phyloP scores from a whole-genome alignment of 2,113 vertebrate species.

The Lipophrys pholis region DNA sequence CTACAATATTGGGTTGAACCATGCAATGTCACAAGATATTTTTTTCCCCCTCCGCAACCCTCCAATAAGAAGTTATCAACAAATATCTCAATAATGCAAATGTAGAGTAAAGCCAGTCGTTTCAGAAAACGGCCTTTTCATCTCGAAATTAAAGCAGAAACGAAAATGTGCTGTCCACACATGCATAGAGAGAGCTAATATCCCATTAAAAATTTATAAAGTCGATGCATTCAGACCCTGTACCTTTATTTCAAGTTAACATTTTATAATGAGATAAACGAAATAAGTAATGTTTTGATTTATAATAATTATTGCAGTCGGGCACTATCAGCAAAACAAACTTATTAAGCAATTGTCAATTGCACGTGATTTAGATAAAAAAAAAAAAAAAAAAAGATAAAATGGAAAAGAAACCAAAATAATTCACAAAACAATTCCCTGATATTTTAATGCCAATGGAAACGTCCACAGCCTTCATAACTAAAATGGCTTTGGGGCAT shows the following conservation, averaged over 20 bases:
- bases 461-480: conserved; percentile 45
- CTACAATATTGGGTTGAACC: too few species aligned
- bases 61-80: too few species aligned
- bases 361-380: background rate
- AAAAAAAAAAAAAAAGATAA: background rate
- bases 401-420: background rate
- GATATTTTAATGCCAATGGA: conserved; percentile 34
- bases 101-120: too few species aligned
- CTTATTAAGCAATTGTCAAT: too few species aligned
- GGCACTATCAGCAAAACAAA: too few species aligned
- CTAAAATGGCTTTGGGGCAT: conserved; percentile 65
- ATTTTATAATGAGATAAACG: background rate
- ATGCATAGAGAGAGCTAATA: conserved; percentile 40
- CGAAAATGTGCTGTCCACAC: conserved; percentile 16
- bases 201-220: conserved; percentile 67
- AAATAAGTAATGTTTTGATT: too few species aligned
- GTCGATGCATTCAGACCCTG: conserved; percentile 35
- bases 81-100: too few species aligned
- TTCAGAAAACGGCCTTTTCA: conserved; percentile 17
- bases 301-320: too few species aligned
- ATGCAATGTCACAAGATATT: too few species aligned
- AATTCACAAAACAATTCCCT: background rate
- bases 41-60: too few species aligned
- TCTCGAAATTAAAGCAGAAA: conserved; percentile 41
- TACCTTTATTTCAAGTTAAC: conserved; percentile 24